phyloP scores from a whole-genome alignment of 2,888 invertebrate species.

The Hetaerina titia region DNA sequence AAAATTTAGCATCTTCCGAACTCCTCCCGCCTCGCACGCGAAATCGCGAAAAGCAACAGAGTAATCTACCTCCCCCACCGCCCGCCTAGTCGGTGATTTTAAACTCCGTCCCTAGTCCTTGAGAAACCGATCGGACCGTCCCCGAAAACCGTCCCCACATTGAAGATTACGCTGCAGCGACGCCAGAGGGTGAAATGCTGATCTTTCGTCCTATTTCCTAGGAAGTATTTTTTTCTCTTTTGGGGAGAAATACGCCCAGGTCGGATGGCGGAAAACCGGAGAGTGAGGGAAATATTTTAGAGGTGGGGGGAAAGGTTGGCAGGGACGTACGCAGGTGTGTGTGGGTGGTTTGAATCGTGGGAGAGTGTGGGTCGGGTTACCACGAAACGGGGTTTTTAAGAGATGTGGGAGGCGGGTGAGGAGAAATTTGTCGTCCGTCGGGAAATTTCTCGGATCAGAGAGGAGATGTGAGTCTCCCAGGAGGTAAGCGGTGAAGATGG shows the following conservation, averaged over 20 bases:
- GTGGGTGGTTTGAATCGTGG: background rate
- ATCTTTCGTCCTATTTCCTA: background rate
- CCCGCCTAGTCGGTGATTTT: background rate
- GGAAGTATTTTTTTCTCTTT: background rate
- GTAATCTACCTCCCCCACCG: too few species aligned
- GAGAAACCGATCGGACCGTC: background rate
- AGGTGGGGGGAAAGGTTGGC: background rate
- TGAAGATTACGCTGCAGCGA: background rate
- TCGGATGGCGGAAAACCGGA: background rate
- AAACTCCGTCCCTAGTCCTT: background rate
- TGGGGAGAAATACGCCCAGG: background rate
- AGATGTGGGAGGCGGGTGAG: background rate
- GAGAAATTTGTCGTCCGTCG: slow-evolving; percentile 38
- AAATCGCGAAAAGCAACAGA: too few species aligned
- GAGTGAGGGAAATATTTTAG: background rate
- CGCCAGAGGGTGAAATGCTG: background rate
- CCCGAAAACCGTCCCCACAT: background rate
- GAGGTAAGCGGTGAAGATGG: background rate
- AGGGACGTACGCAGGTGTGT: background rate
- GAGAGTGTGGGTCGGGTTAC: background rate
- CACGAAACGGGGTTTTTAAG: background rate
- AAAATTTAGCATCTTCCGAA: too few species aligned
- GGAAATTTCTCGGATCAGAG: slow-evolving; percentile 44
- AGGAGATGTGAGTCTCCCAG: background rate
- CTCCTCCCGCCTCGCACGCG: too few species aligned